These are phyloP conservation scores for Phania funesta DNA, from an alignment of 2,888 invertebrate species.

Conservation along the genomic window DNA sequence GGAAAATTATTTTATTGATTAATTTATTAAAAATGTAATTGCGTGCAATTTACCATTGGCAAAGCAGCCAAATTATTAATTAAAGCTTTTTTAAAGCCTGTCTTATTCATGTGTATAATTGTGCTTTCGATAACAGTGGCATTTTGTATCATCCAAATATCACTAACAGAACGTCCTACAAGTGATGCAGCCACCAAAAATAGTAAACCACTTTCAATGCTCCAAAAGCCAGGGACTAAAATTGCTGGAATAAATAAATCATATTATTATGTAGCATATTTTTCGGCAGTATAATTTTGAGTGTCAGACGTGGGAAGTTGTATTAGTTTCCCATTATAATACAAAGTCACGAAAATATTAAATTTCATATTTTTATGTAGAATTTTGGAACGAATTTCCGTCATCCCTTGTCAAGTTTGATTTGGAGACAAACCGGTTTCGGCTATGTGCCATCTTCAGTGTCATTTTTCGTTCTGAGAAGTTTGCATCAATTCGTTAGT, in stretches of 20 bases:
- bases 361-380: too few species aligned
- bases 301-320: too few species aligned
- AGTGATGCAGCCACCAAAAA: constrained; percentile 89
- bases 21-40: constrained; percentile 17
- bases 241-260: constrained; percentile 81
- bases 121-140: constrained; percentile 96
- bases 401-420: too few species aligned
- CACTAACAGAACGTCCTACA: constrained; percentile 94
- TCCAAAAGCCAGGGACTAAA: constrained; percentile 89
- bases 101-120: constrained; percentile 92
- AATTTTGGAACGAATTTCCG: too few species aligned
- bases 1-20: constrained; percentile 75
- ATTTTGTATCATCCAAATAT: constrained; percentile 98
- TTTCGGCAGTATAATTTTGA: too few species aligned
- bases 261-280: too few species aligned
- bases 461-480: too few species aligned
- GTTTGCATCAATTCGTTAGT: too few species aligned
- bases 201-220: constrained; percentile 88
- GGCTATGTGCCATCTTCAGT: too few species aligned
- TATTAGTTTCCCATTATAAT: too few species aligned
- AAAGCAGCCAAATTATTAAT: constrained; percentile 90
- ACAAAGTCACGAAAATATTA: too few species aligned
- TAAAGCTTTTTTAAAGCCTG: constrained; percentile 88
- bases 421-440: too few species aligned
- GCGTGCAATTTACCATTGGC: constrained; percentile 86